Base-by-base conservation (phyloP, 2,113 vertebrate species). In the Origma solitaria region DNA sequence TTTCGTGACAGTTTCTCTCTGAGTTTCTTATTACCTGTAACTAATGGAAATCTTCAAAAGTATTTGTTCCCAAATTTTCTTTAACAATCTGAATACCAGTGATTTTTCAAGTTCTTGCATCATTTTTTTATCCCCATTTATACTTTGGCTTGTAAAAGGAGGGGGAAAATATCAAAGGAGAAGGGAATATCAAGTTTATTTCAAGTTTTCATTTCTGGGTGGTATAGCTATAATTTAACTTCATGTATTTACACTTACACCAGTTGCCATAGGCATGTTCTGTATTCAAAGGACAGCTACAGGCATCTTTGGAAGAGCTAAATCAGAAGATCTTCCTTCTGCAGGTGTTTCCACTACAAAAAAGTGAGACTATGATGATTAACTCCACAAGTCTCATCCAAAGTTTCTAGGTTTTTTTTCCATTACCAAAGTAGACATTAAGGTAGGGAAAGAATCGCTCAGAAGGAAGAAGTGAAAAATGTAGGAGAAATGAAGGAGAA, bases 261-360 rank as follows among this genome's bases (percentile, higher is more conserved):
- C 22, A 40, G 40, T 95, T 90, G 90, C 92, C 88, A 90, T 82
- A 92, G 92, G 90, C 85, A 72, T 54, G 40, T 11, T 73, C 15
- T 47, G 16, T 49, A 93, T 72, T 96, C 88, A 96, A 93, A 96
- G 62, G 85, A 95, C 61, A 85, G 49, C 53, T 92, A 87, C 33
- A 90, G 62, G 75, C 78, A 69, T 38, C 79, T 76, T 92, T 80
- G 85, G 88, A 92, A 90, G 58, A 61, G 42, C 35, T 84, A 91
- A 94, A 94, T 94, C 80, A 90, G 68, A 82, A 11, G 14, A 79
- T 93, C 61, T 94, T 89, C 33, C 31, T 51, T 68, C 49, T 90
- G 78, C 66, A 95, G 78, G 71, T 94, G 79, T 62, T 91, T 82
- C 45, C 49, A 73, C 17, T 78, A 57, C 30, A 54, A 72, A 78